These are phyloP conservation scores for Lampropteryx suffumata DNA, from an alignment of 2,888 invertebrate genomes.

Conservation along the genomic window DNA sequence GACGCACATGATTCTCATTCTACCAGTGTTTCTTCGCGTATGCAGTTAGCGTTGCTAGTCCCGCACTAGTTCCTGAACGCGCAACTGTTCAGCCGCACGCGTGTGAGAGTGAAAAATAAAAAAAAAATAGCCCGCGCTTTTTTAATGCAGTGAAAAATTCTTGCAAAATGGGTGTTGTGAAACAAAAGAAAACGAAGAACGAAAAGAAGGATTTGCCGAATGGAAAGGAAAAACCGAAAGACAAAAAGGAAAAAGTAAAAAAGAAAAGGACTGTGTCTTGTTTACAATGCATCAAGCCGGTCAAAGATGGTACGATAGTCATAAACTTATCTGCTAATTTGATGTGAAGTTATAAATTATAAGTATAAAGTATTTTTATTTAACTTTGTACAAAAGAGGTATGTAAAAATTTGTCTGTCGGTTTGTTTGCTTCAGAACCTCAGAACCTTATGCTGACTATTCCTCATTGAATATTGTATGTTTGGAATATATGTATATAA, in stretches of 20 bases:
- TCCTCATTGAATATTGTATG: no score
- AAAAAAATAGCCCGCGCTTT: conserved; percentile 44
- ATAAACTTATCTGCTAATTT: background rate
- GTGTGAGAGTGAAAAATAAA: conserved; percentile 48
- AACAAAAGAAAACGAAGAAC: conserved; percentile 66
- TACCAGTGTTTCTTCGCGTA: conserved; percentile 67
- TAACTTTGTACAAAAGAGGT: no score
- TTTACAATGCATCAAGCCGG: conserved; percentile 79
- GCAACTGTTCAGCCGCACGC: conserved; percentile 59
- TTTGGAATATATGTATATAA: no score
- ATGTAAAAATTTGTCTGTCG: no score
- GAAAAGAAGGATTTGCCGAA: conserved; percentile 59
- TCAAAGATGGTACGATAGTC: conserved; percentile 65
- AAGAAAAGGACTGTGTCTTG: conserved; percentile 79
- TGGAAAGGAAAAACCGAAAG: conserved; percentile 57
- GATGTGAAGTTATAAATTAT: no score
- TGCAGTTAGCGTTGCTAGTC: conserved; percentile 79
- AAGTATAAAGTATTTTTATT: no score
- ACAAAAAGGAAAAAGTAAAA: conserved; percentile 71
- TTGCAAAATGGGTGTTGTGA: conserved; percentile 73
- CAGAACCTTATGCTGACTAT: no score
- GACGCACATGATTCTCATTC: conserved; percentile 42
- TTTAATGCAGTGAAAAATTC: conserved; percentile 40
- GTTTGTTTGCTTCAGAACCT: no score
- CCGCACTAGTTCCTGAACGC: conserved; percentile 77